Evolutionary conservation across 1,140 invertebrate genomes (phyloP).

Genomic region (Asbolus verrucosus): DNA sequence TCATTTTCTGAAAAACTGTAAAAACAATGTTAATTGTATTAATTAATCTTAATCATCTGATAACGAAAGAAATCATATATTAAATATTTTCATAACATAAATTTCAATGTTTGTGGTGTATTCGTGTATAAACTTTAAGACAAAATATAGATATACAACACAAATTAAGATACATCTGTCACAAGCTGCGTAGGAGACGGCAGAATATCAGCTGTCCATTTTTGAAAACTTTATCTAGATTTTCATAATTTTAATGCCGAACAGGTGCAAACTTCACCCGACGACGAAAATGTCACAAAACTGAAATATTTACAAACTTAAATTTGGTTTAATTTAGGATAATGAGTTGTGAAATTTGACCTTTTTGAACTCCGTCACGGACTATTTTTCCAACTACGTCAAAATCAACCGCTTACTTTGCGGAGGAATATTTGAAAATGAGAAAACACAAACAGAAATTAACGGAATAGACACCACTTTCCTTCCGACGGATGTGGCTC

Average conservation of each 20-base stretch:
- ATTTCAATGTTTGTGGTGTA: no score
- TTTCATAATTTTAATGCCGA: neutral
- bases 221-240: conserved; percentile 3
- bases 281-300: neutral
- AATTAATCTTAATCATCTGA: no score
- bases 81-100: no score
- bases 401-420: no score
- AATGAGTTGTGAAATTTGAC: neutral
- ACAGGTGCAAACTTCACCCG: neutral
- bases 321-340: conserved; percentile 6
- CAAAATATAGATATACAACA: no score
- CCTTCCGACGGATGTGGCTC: no score
- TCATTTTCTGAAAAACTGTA: no score
- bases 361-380: neutral
- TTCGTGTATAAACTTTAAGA: no score
- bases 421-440: neutral
- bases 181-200: neutral
- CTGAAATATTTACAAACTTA: neutral
- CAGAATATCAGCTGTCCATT: neutral
- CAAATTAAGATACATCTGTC: neutral
- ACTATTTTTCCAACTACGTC: neutral
- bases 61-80: no score
- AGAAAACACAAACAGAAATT: no score
- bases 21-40: no score
- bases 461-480: no score